Evolutionary conservation across 2,113 vertebrate genomes (phyloP).

Genomic region (Oreochromis niloticus): DNA sequence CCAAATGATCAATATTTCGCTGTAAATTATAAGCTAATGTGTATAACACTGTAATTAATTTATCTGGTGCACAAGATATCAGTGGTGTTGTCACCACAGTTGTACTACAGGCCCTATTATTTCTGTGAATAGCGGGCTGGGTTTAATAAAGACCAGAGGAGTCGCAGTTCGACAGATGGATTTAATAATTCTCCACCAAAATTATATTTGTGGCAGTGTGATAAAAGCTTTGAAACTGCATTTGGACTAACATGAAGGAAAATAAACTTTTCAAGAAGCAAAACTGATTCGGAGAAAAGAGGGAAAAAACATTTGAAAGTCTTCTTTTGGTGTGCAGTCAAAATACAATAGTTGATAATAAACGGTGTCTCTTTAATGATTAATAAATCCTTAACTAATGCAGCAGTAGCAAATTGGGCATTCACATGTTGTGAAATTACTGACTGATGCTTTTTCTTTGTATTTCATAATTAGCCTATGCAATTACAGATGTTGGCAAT

Average conservation of each 20-base stretch:
- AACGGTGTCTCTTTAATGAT: background rate
- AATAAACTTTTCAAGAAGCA: background rate
- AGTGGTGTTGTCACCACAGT: background rate
- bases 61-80: background rate
- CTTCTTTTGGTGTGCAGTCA: background rate
- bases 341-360: background rate
- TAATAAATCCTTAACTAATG: background rate
- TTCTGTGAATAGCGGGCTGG: background rate
- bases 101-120: background rate
- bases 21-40: background rate
- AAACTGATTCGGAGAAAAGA: background rate
- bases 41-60: background rate
- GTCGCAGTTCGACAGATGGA: background rate
- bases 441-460: background rate
- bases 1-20: background rate
- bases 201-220: background rate
- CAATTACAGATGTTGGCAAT: background rate
- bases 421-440: background rate
- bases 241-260: background rate
- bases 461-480: background rate
- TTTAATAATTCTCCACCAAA: background rate
- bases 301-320: background rate
- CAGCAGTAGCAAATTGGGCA: background rate
- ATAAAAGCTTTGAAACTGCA: background rate
- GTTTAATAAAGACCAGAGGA: background rate